phyloP scores from a whole-genome alignment of 2,113 vertebrate species.

The Coracopsis vasa region DNA sequence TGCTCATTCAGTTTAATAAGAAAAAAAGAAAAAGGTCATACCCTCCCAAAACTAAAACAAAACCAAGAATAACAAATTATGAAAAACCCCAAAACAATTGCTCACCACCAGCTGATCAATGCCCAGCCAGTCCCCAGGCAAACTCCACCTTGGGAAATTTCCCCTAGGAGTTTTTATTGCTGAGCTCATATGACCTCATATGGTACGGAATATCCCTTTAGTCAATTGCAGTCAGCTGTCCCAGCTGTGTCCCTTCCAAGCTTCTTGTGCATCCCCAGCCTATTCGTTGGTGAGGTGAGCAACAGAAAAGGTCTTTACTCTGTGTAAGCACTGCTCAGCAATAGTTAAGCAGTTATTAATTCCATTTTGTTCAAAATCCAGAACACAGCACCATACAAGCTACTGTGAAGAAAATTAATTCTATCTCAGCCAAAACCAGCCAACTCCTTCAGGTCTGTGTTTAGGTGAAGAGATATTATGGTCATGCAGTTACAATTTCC shows the following conservation, averaged over 20 bases:
- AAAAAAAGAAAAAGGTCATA: not conserved
- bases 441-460: not conserved
- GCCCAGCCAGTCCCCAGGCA: not conserved
- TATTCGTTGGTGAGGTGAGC: fast-evolving
- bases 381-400: not conserved
- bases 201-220: not conserved
- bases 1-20: not conserved
- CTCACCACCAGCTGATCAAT: not conserved
- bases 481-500: not conserved
- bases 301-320: not conserved
- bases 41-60: not conserved
- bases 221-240: not conserved
- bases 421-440: not conserved
- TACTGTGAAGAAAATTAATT: not conserved
- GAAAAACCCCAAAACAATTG: not conserved
- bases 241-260: not conserved
- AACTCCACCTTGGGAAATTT: not conserved
- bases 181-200: not conserved
- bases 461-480: not conserved
- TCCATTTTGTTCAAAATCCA: not conserved
- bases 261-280: not conserved
- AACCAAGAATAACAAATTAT: not conserved
- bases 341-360: not conserved
- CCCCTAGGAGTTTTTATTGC: not conserved
- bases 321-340: not conserved